These are phyloP conservation scores for Sminthurides aquaticus DNA, from an alignment of 2,888 invertebrate species.

Conservation along the genomic window DNA sequence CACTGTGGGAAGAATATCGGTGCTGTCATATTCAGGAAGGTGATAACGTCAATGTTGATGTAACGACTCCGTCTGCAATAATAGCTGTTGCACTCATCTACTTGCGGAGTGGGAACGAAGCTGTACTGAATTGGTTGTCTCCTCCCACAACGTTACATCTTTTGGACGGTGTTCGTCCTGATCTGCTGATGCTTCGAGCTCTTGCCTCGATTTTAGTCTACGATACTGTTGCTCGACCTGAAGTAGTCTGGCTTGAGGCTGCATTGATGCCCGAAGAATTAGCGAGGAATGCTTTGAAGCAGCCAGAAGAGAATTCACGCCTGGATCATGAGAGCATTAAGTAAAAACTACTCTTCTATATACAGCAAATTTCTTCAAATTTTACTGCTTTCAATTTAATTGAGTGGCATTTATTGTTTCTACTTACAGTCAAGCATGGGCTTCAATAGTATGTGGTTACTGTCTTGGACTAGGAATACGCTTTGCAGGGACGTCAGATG, in stretches of 20 bases:
- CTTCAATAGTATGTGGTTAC: slow-evolving; percentile 90
- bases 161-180: slow-evolving; percentile 42
- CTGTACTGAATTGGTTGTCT: slow-evolving; percentile 41
- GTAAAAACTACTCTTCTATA: too few species aligned
- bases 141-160: slow-evolving; percentile 40
- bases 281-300: slow-evolving; percentile 20
- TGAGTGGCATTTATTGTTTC: too few species aligned
- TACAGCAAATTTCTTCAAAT: too few species aligned
- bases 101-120: slow-evolving; percentile 43
- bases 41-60: slow-evolving; percentile 43
- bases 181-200: slow-evolving; percentile 39
- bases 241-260: slow-evolving; percentile 35
- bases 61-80: slow-evolving; percentile 42
- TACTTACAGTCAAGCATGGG: slow-evolving; percentile 77
- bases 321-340: slow-evolving; percentile 36
- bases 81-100: slow-evolving; percentile 42
- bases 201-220: slow-evolving; percentile 40
- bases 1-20: slow-evolving; percentile 42
- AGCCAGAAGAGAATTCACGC: slow-evolving; percentile 16
- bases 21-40: slow-evolving; percentile 43
- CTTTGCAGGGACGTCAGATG: slow-evolving; percentile 84
- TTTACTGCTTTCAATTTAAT: too few species aligned
- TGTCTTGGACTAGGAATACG: slow-evolving; percentile 87
- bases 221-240: slow-evolving; percentile 28
- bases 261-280: slow-evolving; percentile 35